Conservation (phyloP, 2,888 invertebrate species). For the Sympetrum striolatum region DNA sequence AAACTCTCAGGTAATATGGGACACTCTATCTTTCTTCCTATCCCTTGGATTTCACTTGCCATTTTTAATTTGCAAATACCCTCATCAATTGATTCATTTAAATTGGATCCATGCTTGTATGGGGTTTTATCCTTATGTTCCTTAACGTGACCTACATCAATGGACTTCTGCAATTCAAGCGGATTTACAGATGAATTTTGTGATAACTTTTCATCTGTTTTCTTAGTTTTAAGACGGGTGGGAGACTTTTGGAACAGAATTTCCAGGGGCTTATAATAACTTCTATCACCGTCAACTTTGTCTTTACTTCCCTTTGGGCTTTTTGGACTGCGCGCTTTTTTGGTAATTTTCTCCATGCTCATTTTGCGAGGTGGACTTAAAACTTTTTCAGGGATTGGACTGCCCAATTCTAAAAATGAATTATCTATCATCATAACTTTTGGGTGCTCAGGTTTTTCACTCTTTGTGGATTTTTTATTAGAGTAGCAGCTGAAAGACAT, state of each 20-base stretch:
- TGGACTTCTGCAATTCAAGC: no score
- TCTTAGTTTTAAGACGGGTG: neutral
- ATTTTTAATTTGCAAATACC: neutral
- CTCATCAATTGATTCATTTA: neutral
- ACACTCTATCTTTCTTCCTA: neutral
- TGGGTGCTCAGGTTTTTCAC: neutral
- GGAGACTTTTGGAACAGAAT: slow-evolving; percentile 14
- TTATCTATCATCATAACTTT: neutral
- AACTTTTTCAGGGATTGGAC: neutral
- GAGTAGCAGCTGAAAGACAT: neutral
- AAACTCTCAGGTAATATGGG: neutral
- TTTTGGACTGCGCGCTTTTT: neutral
- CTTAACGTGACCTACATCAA: neutral
- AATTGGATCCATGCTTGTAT: neutral
- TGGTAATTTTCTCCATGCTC: neutral
- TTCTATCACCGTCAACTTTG: neutral
- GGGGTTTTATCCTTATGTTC: neutral
- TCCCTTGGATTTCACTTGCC: neutral
- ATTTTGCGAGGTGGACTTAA: neutral
- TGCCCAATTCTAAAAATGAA: neutral
- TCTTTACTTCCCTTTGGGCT: neutral
- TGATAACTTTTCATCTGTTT: neutral
- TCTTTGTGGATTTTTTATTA: neutral
- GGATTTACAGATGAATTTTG: neutral
- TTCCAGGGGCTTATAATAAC: neutral